Evolutionary conservation across 1,140 invertebrate genomes (phyloP).

Genomic region (Dinothrombium tinctorium): DNA sequence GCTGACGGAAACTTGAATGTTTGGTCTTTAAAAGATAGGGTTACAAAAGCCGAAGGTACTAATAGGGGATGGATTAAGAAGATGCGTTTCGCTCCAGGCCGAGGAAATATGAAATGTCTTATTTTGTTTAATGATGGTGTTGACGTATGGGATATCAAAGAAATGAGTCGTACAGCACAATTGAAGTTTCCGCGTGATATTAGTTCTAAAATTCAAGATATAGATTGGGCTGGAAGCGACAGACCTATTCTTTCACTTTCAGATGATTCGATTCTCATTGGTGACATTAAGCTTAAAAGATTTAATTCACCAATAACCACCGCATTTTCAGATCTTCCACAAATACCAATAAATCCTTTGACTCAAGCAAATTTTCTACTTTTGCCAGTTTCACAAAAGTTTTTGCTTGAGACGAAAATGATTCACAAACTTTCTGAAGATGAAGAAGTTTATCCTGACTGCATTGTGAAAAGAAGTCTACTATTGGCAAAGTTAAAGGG

Average conservation of each 20-base stretch:
- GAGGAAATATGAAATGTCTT: slow-evolving; percentile 34
- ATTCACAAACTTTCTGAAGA: background rate
- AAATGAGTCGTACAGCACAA: slow-evolving; percentile 8
- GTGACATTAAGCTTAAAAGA: slow-evolving; percentile 26
- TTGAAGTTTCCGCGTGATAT: slow-evolving; percentile 11
- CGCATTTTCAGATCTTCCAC: background rate
- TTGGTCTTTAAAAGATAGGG: slow-evolving; percentile 32
- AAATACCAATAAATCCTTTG: background rate
- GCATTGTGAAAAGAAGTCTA: slow-evolving; percentile 4
- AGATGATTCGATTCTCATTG: slow-evolving; percentile 30
- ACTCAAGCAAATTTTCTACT: background rate
- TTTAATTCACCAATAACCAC: slow-evolving; percentile 19
- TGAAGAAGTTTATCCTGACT: background rate
- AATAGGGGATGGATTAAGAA: slow-evolving; percentile 30
- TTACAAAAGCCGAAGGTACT: slow-evolving; percentile 25
- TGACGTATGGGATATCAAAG: slow-evolving; percentile 32
- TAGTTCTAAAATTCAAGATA: slow-evolving; percentile 24
- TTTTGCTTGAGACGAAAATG: background rate
- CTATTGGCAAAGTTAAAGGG: slow-evolving; percentile 22
- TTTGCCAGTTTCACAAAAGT: too few relatives aligned
- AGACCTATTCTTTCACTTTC: slow-evolving; percentile 28
- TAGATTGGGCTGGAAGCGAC: slow-evolving; percentile 36
- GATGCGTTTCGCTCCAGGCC: slow-evolving; percentile 35
- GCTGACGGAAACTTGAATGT: slow-evolving; percentile 32
- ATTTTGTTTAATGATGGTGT: slow-evolving; percentile 33